These are phyloP conservation scores for Eurytoma californica DNA, from an alignment of 2,888 invertebrate species.

Conservation along the genomic window DNA sequence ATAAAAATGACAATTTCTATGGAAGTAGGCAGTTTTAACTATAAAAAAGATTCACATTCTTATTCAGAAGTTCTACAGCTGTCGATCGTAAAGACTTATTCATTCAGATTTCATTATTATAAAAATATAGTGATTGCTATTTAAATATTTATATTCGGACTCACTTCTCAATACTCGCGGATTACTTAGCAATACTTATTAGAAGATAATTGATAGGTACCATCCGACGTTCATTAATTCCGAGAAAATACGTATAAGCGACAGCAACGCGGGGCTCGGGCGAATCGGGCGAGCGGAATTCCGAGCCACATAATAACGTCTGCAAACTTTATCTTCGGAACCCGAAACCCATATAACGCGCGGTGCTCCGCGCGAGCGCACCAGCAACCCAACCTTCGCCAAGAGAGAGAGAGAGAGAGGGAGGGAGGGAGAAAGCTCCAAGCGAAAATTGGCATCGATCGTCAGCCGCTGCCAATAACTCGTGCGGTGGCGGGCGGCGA, in stretches of 20 bases:
- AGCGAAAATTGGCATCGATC: conserved; percentile 66
- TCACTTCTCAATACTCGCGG: too few species aligned
- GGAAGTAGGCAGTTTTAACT: too few species aligned
- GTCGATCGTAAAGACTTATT: too few species aligned
- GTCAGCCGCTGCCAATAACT: conserved; percentile 68
- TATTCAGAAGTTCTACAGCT: too few species aligned
- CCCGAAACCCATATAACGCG: conserved; percentile 32
- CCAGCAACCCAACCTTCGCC: conserved; percentile 16
- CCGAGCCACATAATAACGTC: conserved; percentile 34
- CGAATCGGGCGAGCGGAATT: conserved; percentile 3
- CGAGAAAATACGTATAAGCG: not conserved
- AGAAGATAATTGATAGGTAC: not conserved
- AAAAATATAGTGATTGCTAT: too few species aligned
- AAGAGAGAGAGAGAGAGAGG: not conserved
- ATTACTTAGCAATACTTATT: too few species aligned
- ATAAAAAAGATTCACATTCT: too few species aligned
- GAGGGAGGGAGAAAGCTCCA: not conserved
- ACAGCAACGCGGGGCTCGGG: not conserved
- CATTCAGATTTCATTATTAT: too few species aligned
- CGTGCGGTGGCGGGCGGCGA: conserved; percentile 51
- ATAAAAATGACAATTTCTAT: too few species aligned
- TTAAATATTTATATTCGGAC: too few species aligned
- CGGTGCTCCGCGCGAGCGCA: not conserved
- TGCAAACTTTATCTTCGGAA: conserved; percentile 35
- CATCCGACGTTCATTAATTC: not conserved